Evolutionary conservation across 2,888 invertebrate genomes (phyloP).

Genomic region (Athalia circularis): DNA sequence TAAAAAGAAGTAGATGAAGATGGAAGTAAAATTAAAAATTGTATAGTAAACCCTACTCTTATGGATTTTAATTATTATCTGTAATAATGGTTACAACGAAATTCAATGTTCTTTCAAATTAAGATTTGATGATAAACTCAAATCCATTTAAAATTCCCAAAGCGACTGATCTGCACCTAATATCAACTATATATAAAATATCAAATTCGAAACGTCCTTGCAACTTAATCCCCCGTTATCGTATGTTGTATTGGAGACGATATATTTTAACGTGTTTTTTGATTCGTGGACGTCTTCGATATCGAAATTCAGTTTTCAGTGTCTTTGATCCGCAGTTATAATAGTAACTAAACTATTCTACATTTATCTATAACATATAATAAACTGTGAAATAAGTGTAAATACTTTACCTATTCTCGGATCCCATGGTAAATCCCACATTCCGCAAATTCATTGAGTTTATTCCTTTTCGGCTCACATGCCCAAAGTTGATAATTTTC

Average conservation of each 20-base stretch:
- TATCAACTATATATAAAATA: conserved; percentile 53
- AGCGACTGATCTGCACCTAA: conserved; percentile 60
- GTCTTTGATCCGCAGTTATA: conserved; percentile 73
- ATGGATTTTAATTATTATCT: conserved; percentile 70
- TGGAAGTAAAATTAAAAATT: conserved; percentile 69
- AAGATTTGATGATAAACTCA: conserved; percentile 18
- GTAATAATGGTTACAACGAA: conserved; percentile 73
- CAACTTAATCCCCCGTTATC: conserved; percentile 50
- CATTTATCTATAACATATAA: conserved; percentile 74
- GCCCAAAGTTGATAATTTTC: background rate
- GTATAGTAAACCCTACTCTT: conserved; percentile 70
- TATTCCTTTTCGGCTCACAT: background rate
- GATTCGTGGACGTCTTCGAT: conserved; percentile 62
- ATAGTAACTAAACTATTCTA: conserved; percentile 74
- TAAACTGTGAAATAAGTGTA: conserved; percentile 74
- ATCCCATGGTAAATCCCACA: background rate
- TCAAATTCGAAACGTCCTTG: conserved; percentile 61
- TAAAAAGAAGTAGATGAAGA: conserved; percentile 1
- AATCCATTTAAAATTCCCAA: conserved; percentile 61
- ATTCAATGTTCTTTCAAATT: conserved; percentile 47
- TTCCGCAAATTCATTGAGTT: background rate
- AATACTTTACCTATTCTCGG: conserved; percentile 12
- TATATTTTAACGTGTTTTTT: conserved; percentile 53
- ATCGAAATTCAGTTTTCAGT: conserved; percentile 67
- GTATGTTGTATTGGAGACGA: conserved; percentile 46